These are phyloP conservation scores for Tortrix viridana DNA, from an alignment of 2,888 invertebrate species.

Conservation along the genomic window DNA sequence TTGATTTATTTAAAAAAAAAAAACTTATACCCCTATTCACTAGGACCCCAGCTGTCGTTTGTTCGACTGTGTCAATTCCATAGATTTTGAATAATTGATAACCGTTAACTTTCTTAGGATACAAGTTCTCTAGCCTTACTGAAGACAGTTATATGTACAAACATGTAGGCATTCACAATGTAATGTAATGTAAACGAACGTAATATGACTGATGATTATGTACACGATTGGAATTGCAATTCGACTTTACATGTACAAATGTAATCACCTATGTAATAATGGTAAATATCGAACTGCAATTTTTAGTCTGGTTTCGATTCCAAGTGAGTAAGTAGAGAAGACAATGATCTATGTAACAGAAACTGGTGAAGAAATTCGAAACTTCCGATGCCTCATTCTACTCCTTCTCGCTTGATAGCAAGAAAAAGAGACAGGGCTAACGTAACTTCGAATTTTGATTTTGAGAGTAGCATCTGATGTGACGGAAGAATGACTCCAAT, in stretches of 20 bases:
- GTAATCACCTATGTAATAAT: not conserved
- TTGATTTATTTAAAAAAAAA: too few relatives aligned
- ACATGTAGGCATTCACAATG: conserved; percentile 32
- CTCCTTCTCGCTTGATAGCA: too few relatives aligned
- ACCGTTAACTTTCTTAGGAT: not conserved
- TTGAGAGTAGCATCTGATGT: conserved; percentile 28
- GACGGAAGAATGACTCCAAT: conserved; percentile 56
- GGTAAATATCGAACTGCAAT: conserved; percentile 22
- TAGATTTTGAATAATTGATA: too few relatives aligned
- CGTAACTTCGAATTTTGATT: too few relatives aligned
- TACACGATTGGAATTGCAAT: conserved; percentile 34
- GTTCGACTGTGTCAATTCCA: too few relatives aligned
- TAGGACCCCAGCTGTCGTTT: too few relatives aligned
- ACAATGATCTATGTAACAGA: conserved; percentile 41
- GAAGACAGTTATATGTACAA: conserved; percentile 29
- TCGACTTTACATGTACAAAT: conserved; percentile 5
- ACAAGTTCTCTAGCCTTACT: conserved; percentile 3
- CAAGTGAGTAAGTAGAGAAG: conserved; percentile 33
- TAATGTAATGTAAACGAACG: conserved; percentile 18
- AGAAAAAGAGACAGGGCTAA: too few relatives aligned
- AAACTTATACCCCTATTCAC: too few relatives aligned
- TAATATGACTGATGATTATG: conserved; percentile 29
- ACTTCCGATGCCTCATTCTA: conserved; percentile 29
- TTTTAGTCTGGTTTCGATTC: conserved; percentile 3
- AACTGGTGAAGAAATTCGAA: conserved; percentile 24